These are phyloP conservation scores for Calephelis perditalis DNA, from an alignment of 2,888 invertebrate genomes.

Conservation along the genomic window DNA sequence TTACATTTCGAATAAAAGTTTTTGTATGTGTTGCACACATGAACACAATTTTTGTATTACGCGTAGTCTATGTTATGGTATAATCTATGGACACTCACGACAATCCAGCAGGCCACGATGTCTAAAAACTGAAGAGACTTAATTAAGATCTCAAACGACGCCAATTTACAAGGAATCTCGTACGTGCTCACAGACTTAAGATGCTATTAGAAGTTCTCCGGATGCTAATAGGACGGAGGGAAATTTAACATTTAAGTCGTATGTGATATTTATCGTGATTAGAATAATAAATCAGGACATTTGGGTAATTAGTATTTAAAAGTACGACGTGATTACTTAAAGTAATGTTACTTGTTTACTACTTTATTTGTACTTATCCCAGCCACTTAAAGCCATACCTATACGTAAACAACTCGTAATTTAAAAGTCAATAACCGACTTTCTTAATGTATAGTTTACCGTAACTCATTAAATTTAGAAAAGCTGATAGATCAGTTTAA, in stretches of 20 bases:
- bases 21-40: too few species aligned
- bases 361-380: too few species aligned
- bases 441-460: too few species aligned
- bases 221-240: slow-evolving; percentile 33
- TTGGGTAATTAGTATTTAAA: slow-evolving; percentile 2
- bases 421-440: too few species aligned
- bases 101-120: slow-evolving; percentile 32
- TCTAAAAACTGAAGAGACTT: slow-evolving; percentile 70
- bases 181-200: slow-evolving; percentile 53
- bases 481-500: too few species aligned
- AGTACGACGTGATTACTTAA: not conserved
- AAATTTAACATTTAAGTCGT: slow-evolving; percentile 16
- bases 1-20: too few species aligned
- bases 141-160: slow-evolving; percentile 70
- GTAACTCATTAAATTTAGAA: too few species aligned
- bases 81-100: slow-evolving; percentile 25
- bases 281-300: slow-evolving; percentile 1
- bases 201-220: slow-evolving; percentile 45
- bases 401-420: too few species aligned
- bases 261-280: slow-evolving; percentile 9
- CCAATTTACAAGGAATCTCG: slow-evolving; percentile 67
- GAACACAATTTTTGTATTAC: not conserved
- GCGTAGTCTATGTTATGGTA: not conserved
- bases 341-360: too few species aligned
- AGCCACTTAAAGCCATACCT: too few species aligned